Conservation (phyloP, 2,888 invertebrate genomes). For the Hybos culiciformis region DNA sequence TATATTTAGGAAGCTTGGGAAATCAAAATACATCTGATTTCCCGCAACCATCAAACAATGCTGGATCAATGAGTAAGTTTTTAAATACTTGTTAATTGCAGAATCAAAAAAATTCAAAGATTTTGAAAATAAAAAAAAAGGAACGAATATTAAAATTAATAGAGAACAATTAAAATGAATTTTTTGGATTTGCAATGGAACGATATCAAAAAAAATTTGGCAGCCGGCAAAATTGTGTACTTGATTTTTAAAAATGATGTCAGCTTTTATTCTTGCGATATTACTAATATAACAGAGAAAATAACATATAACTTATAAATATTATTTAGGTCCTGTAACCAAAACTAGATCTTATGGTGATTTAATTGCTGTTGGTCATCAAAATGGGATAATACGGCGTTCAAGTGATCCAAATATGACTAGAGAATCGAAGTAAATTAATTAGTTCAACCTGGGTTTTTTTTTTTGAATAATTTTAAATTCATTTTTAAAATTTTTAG, state of each 20-base stretch:
- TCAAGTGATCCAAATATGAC: slow-evolving; percentile 76
- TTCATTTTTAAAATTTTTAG: slow-evolving; percentile 17
- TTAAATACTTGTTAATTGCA: background rate
- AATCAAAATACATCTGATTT: slow-evolving; percentile 36
- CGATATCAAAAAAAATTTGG: too few species aligned
- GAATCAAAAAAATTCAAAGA: background rate
- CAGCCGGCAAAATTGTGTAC: too few species aligned
- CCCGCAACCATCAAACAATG: slow-evolving; percentile 24
- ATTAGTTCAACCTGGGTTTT: background rate
- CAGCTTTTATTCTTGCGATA: too few species aligned
- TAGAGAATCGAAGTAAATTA: slow-evolving; percentile 51
- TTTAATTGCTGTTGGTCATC: slow-evolving; percentile 48
- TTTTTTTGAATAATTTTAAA: too few species aligned
- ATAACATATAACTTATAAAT: background rate
- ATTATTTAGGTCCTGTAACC: slow-evolving; percentile 44
- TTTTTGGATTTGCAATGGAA: too few species aligned
- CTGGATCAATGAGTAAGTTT: slow-evolving; percentile 23
- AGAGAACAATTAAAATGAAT: too few species aligned
- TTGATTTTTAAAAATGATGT: too few species aligned
- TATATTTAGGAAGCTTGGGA: slow-evolving; percentile 55
- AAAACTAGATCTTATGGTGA: slow-evolving; percentile 82
- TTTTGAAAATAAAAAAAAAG: background rate
- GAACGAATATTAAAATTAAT: too few species aligned
- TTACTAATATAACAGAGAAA: background rate
- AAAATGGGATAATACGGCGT: slow-evolving; percentile 48